Conservation (phyloP, 64 coral and sea anemone species). For the Acropora tenuis region DNA sequence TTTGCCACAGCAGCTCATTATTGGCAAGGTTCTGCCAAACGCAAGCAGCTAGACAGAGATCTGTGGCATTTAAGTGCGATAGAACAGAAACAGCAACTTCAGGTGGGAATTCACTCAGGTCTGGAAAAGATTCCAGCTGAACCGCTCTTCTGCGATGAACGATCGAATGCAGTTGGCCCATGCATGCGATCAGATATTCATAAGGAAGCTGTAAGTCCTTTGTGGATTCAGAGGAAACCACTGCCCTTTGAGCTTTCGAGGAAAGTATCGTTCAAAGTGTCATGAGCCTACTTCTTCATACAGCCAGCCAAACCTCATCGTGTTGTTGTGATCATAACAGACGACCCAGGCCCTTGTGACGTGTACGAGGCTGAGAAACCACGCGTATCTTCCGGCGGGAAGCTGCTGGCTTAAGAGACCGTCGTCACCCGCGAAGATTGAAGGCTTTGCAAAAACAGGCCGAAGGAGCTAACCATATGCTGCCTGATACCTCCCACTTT, state of each 20-base stretch:
- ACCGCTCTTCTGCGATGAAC: constrained; percentile 58
- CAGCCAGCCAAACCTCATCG: constrained; percentile 8
- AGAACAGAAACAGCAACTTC: constrained; percentile 89
- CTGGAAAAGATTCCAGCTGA: constrained; percentile 79
- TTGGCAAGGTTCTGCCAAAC: constrained; percentile 96
- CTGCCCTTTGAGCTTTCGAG: not conserved
- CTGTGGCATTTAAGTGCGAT: constrained; percentile 93
- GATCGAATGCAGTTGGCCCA: constrained; percentile 89
- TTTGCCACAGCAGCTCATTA: constrained; percentile 95
- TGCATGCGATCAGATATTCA: constrained; percentile 61
- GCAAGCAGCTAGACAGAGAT: constrained; percentile 95
- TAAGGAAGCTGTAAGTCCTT: not conserved
- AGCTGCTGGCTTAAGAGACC: constrained; percentile 11
- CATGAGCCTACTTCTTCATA: not conserved
- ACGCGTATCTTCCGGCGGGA: constrained; percentile 19
- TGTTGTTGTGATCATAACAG: constrained; percentile 59
- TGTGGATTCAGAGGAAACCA: constrained; percentile 34
- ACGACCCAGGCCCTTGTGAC: constrained; percentile 53
- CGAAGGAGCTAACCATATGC: no score
- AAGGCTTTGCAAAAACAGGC: no score
- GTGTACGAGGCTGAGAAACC: constrained; percentile 28
- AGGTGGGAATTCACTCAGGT: constrained; percentile 89
- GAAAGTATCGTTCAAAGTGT: not conserved
- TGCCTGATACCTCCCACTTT: no score
- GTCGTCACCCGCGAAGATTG: not conserved